Evolutionary conservation across 2,888 invertebrate genomes (phyloP).

Genomic region (Pandemis heparana): DNA sequence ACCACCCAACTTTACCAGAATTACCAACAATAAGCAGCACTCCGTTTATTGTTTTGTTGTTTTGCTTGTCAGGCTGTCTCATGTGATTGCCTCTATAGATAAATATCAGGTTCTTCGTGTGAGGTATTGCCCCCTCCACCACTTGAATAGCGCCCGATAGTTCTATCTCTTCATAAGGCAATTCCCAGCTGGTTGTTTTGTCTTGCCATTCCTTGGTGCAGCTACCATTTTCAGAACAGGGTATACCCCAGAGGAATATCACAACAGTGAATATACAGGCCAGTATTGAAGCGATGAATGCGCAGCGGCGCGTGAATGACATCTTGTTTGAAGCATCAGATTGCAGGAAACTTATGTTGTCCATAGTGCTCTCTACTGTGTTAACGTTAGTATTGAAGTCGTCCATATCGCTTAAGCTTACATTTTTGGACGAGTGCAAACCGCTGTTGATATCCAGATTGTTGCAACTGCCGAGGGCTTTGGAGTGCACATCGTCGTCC

Average conservation of each 20-base stretch:
- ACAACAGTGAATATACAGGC: slow-evolving; percentile 90
- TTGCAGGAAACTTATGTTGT: slow-evolving; percentile 80
- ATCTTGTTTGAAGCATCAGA: slow-evolving; percentile 84
- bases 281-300: slow-evolving; percentile 89
- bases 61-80: slow-evolving; percentile 78
- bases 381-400: slow-evolving; percentile 79
- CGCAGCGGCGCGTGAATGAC: slow-evolving; percentile 88
- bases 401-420: slow-evolving; percentile 79
- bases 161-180: slow-evolving; percentile 89
- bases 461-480: slow-evolving; percentile 72
- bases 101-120: slow-evolving; percentile 90
- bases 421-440: slow-evolving; percentile 75
- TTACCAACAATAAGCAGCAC: slow-evolving; percentile 89
- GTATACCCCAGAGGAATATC: slow-evolving; percentile 91
- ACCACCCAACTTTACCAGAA: slow-evolving; percentile 91
- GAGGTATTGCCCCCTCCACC: slow-evolving; percentile 87
- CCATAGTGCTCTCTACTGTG: slow-evolving; percentile 80
- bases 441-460: slow-evolving; percentile 80
- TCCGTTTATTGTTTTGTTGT: slow-evolving; percentile 86
- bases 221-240: slow-evolving; percentile 89
- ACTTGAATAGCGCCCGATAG: slow-evolving; percentile 89
- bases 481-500: slow-evolving; percentile 68
- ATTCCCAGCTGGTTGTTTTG: slow-evolving; percentile 89
- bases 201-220: slow-evolving; percentile 87
- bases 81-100: slow-evolving; percentile 90